phyloP scores from a whole-genome alignment of 2,797 vertebrate species.

The Anomalospiza imberbis region DNA sequence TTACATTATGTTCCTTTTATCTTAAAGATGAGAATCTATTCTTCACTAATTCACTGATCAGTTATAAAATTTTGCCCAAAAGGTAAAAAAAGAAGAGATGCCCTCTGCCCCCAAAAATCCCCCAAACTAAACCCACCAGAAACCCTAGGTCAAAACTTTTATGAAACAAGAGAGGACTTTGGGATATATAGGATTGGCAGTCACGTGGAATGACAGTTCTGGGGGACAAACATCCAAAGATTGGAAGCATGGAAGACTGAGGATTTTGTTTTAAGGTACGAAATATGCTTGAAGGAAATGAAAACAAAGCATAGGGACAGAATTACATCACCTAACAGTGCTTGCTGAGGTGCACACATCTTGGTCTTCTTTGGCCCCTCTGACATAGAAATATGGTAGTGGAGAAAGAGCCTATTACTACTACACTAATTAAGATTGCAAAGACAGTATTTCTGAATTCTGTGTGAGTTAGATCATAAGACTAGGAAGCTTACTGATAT shows the following conservation, averaged over 20 bases:
- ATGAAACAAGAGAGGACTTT: not conserved
- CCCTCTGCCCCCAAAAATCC: fast-evolving
- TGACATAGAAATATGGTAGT: not conserved
- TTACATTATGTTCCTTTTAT: not conserved
- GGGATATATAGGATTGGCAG: not conserved
- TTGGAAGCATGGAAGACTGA: not conserved
- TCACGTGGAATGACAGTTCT: not conserved
- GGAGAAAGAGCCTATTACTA: not conserved
- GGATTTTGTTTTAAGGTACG: not conserved
- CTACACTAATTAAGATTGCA: not conserved
- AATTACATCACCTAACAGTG: not conserved
- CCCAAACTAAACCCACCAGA: not conserved
- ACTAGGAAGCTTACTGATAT: not conserved
- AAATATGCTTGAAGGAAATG: not conserved
- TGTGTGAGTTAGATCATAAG: not conserved
- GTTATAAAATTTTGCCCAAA: not conserved
- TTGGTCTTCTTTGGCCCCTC: not conserved
- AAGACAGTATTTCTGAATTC: not conserved
- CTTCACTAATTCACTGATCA: not conserved
- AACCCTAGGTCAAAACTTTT: not conserved
- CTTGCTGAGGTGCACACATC: not conserved
- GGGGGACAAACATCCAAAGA: not conserved
- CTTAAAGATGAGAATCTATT: not conserved
- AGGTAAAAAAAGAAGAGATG: fast-evolving
- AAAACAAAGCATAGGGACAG: not conserved